phyloP scores from a whole-genome alignment of 2,888 invertebrate species.

The Plagodis pulveraria region DNA sequence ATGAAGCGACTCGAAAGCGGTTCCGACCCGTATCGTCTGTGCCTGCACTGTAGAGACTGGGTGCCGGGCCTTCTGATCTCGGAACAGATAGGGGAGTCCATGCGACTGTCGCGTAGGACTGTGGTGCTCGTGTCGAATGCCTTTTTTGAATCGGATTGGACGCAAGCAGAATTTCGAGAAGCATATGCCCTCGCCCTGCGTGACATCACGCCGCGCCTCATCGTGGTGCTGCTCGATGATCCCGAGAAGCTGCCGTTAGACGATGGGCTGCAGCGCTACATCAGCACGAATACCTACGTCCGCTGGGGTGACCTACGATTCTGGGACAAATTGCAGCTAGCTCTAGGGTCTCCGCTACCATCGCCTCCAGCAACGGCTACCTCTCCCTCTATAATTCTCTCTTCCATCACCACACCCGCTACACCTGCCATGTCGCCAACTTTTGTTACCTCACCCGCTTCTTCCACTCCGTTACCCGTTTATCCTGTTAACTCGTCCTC shows the following conservation, averaged over 20 bases:
- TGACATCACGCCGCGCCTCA: conserved; percentile 87
- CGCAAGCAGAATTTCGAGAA: conserved; percentile 87
- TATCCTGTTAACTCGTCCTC: too few species aligned
- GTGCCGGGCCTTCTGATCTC: conserved; percentile 78
- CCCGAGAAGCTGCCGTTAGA: conserved; percentile 85
- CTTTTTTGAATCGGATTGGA: conserved; percentile 81
- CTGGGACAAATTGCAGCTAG: conserved; percentile 91
- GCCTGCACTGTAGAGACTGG: conserved; percentile 91
- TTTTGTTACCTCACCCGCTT: too few species aligned
- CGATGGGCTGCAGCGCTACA: conserved; percentile 85
- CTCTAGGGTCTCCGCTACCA: conserved; percentile 76
- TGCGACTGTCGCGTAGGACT: conserved; percentile 86
- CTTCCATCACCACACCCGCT: conserved; percentile 2
- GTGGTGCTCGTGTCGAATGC: conserved; percentile 50
- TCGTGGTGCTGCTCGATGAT: conserved; percentile 87
- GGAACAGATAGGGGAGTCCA: conserved; percentile 89
- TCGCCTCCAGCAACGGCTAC: background rate
- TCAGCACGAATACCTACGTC: conserved; percentile 91
- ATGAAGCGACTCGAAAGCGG: conserved; percentile 86
- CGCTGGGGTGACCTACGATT: conserved; percentile 94
- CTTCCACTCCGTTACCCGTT: too few species aligned
- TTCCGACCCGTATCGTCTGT: conserved; percentile 80
- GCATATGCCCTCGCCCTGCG: conserved; percentile 70
- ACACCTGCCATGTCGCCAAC: background rate
- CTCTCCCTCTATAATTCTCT: conserved; percentile 66